A percentile compares a stretch with the other conserved stretches of the same genome.
Evolutionary conservation across 2,888 invertebrate species (phyloP).

Genomic region (Plagodis dolabraria): DNA sequence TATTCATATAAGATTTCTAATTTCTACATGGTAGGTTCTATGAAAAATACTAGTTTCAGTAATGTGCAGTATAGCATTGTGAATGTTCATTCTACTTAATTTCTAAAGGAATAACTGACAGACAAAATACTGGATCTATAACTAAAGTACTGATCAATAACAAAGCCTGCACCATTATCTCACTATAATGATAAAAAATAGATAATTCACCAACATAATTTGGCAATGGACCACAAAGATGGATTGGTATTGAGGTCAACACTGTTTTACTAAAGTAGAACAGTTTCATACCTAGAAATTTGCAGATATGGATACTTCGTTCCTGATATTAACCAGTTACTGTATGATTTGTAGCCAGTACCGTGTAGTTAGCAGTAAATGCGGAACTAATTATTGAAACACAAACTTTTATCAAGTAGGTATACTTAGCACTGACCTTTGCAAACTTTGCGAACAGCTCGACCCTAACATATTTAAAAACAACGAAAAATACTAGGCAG

Average conservation of each 20-base stretch:
- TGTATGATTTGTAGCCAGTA: constrained; percentile 24
- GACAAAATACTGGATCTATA: too few relatives aligned
- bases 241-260: constrained; percentile 31
- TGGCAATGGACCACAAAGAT: constrained; percentile 12
- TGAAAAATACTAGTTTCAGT: too few relatives aligned
- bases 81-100: too few relatives aligned
- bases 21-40: too few relatives aligned
- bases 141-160: constrained; percentile 3
- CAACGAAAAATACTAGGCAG: not conserved
- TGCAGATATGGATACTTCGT: constrained; percentile 19
- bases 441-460: constrained; percentile 2
- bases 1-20: too few relatives aligned
- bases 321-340: constrained; percentile 37
- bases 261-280: constrained; percentile 1
- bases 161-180: constrained; percentile 12
- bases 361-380: constrained; percentile 26
- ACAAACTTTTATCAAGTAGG: constrained; percentile 2
- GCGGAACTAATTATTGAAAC: constrained; percentile 30
- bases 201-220: constrained; percentile 21
- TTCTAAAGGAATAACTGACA: too few relatives aligned
- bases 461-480: constrained; percentile 8
- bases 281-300: constrained; percentile 9
- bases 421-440: constrained; percentile 7
- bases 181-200: constrained; percentile 11
- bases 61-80: too few relatives aligned